Evolutionary conservation across 2,113 vertebrate genomes (phyloP).

Genomic region (Coryphaenoides rupestris): DNA sequence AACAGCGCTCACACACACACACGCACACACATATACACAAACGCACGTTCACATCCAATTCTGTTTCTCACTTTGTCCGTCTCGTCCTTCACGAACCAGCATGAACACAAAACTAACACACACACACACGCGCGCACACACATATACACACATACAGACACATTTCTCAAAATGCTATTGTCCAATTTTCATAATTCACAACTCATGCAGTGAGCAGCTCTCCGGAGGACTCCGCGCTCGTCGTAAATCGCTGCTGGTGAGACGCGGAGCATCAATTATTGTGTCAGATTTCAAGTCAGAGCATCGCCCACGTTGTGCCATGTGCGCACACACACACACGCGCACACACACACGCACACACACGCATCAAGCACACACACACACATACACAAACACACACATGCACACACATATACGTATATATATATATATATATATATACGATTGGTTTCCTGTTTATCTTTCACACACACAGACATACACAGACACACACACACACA

Average conservation of each 20-base stretch:
- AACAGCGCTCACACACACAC: too few species aligned
- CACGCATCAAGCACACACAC: not conserved
- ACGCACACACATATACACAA: conserved; percentile 25
- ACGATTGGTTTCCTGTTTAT: not conserved
- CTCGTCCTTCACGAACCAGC: too few species aligned
- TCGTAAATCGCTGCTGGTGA: too few species aligned
- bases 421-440: not conserved
- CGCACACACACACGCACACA: not conserved
- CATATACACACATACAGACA: conserved; percentile 3
- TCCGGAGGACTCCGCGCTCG: too few species aligned
- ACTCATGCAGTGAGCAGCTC: too few species aligned
- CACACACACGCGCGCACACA: too few species aligned
- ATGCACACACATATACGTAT: not conserved
- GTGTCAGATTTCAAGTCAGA: conserved; percentile 38
- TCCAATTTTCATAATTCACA: too few species aligned
- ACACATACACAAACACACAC: not conserved
- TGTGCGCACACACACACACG: conserved; percentile 1
- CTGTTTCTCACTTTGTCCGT: too few species aligned
- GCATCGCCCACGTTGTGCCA: conserved; percentile 26
- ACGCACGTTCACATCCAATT: too few species aligned
- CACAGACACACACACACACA: not conserved
- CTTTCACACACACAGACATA: not conserved
- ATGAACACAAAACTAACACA: too few species aligned
- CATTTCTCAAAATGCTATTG: not conserved
- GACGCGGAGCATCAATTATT: conserved; percentile 50